Evolutionary conservation across 2,113 vertebrate genomes (phyloP).

Genomic region (Orycteropus afer): DNA sequence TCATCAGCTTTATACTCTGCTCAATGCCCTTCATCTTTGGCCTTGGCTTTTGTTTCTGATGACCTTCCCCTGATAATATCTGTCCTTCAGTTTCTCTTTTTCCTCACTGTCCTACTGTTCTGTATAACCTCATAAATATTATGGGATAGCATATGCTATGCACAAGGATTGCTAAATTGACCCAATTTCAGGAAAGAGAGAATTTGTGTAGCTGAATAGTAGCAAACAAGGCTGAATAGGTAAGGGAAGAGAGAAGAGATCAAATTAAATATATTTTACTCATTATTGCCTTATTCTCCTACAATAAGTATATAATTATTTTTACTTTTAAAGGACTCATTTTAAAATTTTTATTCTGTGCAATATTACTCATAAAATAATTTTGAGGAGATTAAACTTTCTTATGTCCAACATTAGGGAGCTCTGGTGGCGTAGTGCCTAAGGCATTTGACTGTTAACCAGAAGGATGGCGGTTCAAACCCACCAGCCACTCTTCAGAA

Average conservation of each 20-base stretch:
- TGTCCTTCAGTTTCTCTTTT: neutral
- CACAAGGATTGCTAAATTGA: neutral
- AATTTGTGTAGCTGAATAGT: neutral
- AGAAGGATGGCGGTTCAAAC: too few relatives aligned
- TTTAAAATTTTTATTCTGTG: neutral
- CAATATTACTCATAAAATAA: neutral
- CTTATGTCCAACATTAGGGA: too few relatives aligned
- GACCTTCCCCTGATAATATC: neutral
- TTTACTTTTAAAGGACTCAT: neutral
- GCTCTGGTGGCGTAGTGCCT: too few relatives aligned
- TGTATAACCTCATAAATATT: neutral
- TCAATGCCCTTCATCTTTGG: neutral
- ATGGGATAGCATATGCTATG: neutral
- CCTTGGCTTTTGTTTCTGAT: neutral
- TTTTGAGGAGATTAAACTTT: neutral
- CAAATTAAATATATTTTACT: neutral
- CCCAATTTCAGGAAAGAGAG: neutral
- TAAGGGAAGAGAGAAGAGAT: neutral
- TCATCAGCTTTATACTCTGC: neutral
- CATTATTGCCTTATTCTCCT: neutral
- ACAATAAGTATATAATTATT: neutral
- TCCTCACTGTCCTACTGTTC: neutral
- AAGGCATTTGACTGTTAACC: too few relatives aligned
- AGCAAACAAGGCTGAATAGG: neutral
- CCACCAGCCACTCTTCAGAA: too few relatives aligned